These are phyloP conservation scores for Diacarnus erythraeanus DNA, from an alignment of 37 sponge, comb jelly and placozoan species.

Conservation along the genomic window DNA sequence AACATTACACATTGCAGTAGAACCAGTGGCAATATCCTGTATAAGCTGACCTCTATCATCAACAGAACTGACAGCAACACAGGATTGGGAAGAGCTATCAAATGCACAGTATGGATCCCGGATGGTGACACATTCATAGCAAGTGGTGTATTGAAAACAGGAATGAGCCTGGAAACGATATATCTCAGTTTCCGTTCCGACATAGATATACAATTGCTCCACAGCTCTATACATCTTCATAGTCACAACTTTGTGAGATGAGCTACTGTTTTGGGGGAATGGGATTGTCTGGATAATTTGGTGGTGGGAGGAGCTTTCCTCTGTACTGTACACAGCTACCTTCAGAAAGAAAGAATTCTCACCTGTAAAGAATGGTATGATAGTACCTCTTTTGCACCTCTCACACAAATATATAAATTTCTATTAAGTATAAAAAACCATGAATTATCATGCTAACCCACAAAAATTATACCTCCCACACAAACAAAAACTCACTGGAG, in stretches of 20 bases:
- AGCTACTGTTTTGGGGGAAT: neutral
- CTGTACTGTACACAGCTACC: neutral
- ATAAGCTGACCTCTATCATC: neutral
- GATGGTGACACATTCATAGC: conserved; percentile 35
- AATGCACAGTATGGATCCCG: conserved; percentile 75
- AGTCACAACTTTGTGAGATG: neutral
- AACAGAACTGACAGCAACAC: too few species aligned
- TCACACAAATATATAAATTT: too few species aligned
- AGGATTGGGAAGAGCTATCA: conserved; percentile 4
- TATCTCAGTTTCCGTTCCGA: conserved; percentile 41
- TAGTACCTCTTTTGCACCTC: too few species aligned
- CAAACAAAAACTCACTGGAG: too few species aligned
- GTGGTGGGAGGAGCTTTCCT: neutral
- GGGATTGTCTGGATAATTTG: neutral
- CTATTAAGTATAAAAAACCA: too few species aligned
- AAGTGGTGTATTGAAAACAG: conserved; percentile 37
- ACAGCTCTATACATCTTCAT: conserved; percentile 10
- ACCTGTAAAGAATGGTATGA: too few species aligned
- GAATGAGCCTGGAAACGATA: conserved; percentile 26
- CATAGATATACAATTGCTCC: conserved; percentile 2
- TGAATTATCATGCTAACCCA: too few species aligned
- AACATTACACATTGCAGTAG: conserved; percentile 2
- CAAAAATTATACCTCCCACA: too few species aligned
- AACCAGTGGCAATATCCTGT: conserved; percentile 30
- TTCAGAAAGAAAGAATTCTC: neutral